A percentile compares a stretch with the other conserved stretches of the same genome.
Conservation (phyloP, 92 coral and sea anemone genomes). For the Bergia sp. region DNA sequence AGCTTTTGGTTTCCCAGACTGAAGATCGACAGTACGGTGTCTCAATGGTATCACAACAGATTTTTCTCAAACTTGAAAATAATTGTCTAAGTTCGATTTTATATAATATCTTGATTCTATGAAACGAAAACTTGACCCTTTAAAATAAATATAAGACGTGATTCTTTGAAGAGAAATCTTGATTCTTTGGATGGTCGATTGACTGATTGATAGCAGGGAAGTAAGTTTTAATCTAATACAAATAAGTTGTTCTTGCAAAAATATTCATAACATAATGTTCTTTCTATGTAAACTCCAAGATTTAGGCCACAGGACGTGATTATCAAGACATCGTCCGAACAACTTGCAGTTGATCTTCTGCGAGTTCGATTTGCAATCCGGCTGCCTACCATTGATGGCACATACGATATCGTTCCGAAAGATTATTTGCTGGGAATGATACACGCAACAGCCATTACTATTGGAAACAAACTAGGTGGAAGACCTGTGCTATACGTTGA, state of each 20-base stretch:
- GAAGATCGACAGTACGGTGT: background rate
- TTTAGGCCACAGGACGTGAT: conserved; percentile 4
- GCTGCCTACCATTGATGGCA: background rate
- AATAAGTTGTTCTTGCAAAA: background rate
- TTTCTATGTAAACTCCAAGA: conserved; percentile 6
- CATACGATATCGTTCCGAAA: background rate
- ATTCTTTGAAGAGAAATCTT: too few relatives aligned
- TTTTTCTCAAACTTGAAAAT: too few relatives aligned
- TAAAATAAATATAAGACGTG: too few relatives aligned
- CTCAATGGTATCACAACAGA: too few relatives aligned
- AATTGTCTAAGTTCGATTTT: too few relatives aligned
- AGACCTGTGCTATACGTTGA: conserved; percentile 14
- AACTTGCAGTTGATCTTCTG: conserved; percentile 21
- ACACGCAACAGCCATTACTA: background rate
- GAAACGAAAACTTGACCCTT: too few relatives aligned
- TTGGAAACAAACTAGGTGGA: conserved; percentile 10
- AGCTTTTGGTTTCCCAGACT: background rate
- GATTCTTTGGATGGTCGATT: too few relatives aligned
- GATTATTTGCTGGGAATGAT: background rate
- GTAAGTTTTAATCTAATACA: background rate
- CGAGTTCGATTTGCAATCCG: conserved; percentile 18
- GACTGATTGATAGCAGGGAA: too few relatives aligned
- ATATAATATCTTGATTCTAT: too few relatives aligned
- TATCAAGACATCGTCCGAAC: background rate
- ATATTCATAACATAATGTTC: background rate